Evolutionary conservation across 2,113 vertebrate genomes (phyloP).

Genomic region (Hirundichthys speculiger): DNA sequence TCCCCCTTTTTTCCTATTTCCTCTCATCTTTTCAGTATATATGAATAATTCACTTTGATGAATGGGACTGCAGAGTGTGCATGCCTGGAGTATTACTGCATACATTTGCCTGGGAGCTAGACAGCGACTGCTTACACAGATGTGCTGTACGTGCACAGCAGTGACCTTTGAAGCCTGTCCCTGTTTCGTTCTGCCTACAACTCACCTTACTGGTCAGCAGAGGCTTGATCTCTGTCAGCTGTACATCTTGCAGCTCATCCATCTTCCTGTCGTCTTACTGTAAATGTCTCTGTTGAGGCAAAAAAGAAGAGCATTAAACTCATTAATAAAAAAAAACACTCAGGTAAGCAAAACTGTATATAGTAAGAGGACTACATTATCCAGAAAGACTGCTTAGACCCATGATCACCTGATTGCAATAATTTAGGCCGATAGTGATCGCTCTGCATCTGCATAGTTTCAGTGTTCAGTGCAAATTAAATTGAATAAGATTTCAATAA

Average conservation of each 20-base stretch:
- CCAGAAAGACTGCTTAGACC: neutral
- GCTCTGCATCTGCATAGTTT: no score
- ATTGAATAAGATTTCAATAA: no score
- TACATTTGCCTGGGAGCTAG: constrained; percentile 27
- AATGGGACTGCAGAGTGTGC: constrained; percentile 52
- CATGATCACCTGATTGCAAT: neutral
- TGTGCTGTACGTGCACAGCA: neutral
- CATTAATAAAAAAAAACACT: no score
- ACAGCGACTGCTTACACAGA: neutral
- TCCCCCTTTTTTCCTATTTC: constrained; percentile 19
- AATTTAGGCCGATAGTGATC: no score
- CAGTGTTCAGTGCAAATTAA: no score
- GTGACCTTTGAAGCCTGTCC: neutral
- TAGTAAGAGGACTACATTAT: neutral
- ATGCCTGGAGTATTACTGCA: constrained; percentile 13
- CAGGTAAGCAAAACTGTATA: neutral
- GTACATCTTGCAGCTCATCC: constrained; percentile 96
- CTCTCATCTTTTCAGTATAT: constrained; percentile 41
- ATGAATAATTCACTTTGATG: constrained; percentile 79
- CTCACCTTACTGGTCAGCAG: constrained; percentile 95
- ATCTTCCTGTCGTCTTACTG: constrained; percentile 76
- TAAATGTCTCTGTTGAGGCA: constrained; percentile 34
- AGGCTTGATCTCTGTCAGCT: constrained; percentile 95
- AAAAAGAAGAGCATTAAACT: neutral
- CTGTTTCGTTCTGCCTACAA: neutral